These are phyloP conservation scores for Champsocephalus esox DNA, from an alignment of 2,797 vertebrate genomes.

Conservation along the genomic window DNA sequence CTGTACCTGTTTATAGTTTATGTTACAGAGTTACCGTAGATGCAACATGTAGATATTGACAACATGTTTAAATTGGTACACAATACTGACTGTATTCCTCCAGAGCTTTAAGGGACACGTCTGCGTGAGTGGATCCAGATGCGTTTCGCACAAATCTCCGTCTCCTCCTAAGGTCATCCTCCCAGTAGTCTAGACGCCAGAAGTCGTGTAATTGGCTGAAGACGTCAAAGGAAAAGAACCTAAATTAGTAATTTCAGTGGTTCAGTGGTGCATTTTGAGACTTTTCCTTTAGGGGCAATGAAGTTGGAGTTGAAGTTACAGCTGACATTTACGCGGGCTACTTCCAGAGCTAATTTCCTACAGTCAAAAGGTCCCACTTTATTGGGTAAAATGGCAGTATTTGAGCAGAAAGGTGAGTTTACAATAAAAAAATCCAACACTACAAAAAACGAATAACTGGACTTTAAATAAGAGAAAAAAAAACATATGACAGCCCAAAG, in stretches of 20 bases:
- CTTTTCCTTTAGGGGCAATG: constrained; percentile 2
- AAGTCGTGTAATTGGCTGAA: constrained; percentile 95
- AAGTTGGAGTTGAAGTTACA: constrained; percentile 1
- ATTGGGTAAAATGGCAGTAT: no score
- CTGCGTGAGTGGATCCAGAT: constrained; percentile 95
- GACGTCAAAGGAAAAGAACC: constrained; percentile 26
- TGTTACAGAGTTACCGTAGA: not conserved
- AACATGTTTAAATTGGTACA: not conserved
- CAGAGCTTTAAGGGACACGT: constrained; percentile 90
- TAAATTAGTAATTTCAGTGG: not conserved
- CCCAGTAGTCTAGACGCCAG: constrained; percentile 99
- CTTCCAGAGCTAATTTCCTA: constrained; percentile 8
- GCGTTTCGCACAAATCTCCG: constrained; percentile 97
- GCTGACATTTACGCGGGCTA: constrained; percentile 13
- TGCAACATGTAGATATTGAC: not conserved
- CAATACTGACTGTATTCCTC: constrained; percentile 93
- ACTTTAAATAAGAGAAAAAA: no score
- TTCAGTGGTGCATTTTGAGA: not conserved
- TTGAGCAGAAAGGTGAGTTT: no score
- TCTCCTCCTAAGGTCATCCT: constrained; percentile 96
- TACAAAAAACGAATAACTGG: no score
- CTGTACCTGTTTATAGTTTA: constrained; percentile 84
- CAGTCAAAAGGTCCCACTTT: not conserved
- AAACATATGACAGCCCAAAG: not conserved
- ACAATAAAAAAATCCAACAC: no score